A percentile compares a stretch with the other conserved stretches of the same genome.
These are phyloP conservation scores for Anhinga anhinga DNA, from an alignment of 2,113 vertebrate genomes.

Conservation along the genomic window DNA sequence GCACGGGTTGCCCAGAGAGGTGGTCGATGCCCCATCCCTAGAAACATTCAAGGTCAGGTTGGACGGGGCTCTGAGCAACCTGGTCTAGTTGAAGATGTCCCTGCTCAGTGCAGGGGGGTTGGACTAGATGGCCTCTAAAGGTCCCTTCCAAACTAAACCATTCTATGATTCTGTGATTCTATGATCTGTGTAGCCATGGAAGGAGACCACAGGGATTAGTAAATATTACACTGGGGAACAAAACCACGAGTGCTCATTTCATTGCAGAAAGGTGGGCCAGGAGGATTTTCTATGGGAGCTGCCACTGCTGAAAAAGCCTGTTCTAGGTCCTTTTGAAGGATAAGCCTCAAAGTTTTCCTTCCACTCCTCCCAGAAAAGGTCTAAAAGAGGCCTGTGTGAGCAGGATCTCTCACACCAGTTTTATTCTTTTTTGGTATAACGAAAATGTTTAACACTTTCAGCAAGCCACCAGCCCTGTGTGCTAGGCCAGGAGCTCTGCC, in stretches of 20 bases:
- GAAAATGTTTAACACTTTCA: background rate
- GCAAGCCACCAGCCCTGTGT: background rate
- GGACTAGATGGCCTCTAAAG: no score
- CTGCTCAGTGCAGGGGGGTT: no score
- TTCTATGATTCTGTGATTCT: no score
- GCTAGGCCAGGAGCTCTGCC: background rate
- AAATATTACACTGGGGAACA: background rate
- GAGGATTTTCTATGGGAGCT: background rate
- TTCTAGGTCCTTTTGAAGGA: background rate
- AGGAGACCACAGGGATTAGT: background rate
- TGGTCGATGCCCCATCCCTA: no score
- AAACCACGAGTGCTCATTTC: background rate
- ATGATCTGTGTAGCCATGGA: background rate
- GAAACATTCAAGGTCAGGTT: no score
- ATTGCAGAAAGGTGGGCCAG: background rate
- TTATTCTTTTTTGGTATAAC: background rate
- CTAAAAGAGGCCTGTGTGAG: background rate
- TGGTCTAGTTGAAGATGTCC: no score
- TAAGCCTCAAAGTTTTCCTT: background rate
- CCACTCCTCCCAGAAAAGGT: background rate
- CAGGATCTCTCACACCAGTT: background rate
- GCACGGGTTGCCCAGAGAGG: no score
- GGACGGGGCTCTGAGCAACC: no score
- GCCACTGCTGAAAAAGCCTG: background rate
- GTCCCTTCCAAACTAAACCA: no score